phyloP scores from a whole-genome alignment of 92 coral and sea anemone species.

The Palythoa grandiflora region DNA sequence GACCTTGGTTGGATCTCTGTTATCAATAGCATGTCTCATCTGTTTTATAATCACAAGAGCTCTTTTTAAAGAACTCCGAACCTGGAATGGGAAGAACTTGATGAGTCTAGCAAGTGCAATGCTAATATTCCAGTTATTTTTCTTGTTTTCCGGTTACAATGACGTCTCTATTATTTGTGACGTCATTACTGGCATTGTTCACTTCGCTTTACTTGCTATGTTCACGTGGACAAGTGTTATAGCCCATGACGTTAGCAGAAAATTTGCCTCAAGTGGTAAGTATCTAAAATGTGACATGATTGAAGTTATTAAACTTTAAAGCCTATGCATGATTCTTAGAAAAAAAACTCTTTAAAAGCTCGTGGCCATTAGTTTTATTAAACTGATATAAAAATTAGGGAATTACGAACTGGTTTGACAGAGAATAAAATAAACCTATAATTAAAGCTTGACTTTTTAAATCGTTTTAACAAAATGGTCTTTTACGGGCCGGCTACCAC shows the following conservation, averaged over 20 bases:
- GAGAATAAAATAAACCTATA: not conserved
- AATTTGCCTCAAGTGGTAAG: constrained; percentile 8
- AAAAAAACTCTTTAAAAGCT: not conserved
- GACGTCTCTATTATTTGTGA: not conserved
- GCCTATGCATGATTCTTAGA: not conserved
- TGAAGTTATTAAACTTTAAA: not conserved
- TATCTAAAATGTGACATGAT: not conserved
- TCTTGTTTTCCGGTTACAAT: not conserved
- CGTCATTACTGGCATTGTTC: not conserved
- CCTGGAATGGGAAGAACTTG: constrained; percentile 18
- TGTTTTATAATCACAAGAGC: constrained; percentile 12
- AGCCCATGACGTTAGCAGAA: constrained; percentile 16
- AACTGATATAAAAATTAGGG: not conserved
- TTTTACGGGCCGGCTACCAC: no score
- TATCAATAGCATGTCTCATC: constrained; percentile 7
- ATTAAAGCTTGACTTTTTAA: no score
- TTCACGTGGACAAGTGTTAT: constrained; percentile 26
- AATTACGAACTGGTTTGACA: not conserved
- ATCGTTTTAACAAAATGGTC: no score
- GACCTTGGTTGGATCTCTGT: not conserved
- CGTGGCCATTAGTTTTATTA: not conserved
- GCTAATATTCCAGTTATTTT: not conserved
- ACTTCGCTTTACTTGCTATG: not conserved
- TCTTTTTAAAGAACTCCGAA: constrained; percentile 11
- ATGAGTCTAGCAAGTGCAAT: constrained; percentile 17